Evolutionary conservation across 92 coral and sea anemone genomes (phyloP).

Genomic region (Epizoanthus stellaris): DNA sequence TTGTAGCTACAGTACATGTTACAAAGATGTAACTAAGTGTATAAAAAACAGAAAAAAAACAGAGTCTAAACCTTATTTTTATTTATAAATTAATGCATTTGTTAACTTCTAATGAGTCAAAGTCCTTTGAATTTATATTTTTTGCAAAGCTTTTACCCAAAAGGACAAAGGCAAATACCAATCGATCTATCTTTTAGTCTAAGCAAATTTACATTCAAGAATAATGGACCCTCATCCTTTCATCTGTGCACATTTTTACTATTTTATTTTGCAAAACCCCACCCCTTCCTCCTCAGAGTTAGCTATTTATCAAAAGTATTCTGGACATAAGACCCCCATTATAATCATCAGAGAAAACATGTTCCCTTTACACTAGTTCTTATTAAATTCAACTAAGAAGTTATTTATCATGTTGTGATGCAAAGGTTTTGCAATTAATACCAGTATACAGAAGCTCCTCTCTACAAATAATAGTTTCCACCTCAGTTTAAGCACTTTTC

Average conservation of each 20-base stretch:
- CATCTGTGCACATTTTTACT: neutral
- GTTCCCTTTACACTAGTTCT: no score
- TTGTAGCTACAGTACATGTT: conserved; percentile 16
- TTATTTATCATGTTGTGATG: conserved; percentile 14
- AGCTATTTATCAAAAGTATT: conserved; percentile 10
- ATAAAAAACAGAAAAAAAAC: no score
- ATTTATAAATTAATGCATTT: no score
- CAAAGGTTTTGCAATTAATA: conserved; percentile 16
- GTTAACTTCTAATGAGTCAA: no score
- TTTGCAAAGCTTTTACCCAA: no score
- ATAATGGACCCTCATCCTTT: no score
- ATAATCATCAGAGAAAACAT: conserved; percentile 20
- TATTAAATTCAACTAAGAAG: conserved; percentile 5
- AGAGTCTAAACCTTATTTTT: no score
- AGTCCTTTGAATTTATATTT: no score
- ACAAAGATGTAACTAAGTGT: neutral
- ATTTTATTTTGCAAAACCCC: conserved; percentile 14
- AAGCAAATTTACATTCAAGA: no score
- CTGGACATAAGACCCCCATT: conserved; percentile 5
- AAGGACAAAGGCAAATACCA: no score
- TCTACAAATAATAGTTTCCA: conserved; percentile 12
- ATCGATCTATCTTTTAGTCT: no score
- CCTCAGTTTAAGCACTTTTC: conserved; percentile 23
- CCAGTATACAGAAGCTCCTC: neutral
- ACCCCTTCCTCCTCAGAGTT: conserved; percentile 9